Percentiles rank a stretch among this genome's conserved stretches.
Conservation (phyloP, 2,888 invertebrate species). For the Labia minor region DNA sequence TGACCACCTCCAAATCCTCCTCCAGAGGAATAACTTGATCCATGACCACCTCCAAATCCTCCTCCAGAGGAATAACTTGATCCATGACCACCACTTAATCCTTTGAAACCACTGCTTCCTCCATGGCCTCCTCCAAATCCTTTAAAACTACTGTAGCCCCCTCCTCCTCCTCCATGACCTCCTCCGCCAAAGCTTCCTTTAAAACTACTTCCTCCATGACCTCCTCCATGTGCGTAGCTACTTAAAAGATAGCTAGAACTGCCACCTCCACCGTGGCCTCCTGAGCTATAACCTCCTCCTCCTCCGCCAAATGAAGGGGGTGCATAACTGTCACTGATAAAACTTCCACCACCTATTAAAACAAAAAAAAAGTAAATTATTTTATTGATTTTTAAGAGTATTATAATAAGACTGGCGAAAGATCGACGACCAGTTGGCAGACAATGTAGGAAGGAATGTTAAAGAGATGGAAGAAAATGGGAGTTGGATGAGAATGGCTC, state of each 20-base stretch:
- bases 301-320: background rate
- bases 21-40: no score
- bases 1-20: background rate
- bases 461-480: no score
- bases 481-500: no score
- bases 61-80: no score
- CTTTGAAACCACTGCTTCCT: background rate
- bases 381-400: no score
- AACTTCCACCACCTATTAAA: background rate
- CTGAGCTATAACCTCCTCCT: background rate
- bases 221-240: background rate
- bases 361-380: background rate
- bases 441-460: no score
- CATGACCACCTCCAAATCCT: no score
- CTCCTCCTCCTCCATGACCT: background rate
- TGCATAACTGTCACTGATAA: background rate
- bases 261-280: background rate
- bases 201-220: background rate
- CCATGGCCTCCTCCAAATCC: background rate
- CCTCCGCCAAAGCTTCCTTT: background rate
- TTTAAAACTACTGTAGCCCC: background rate
- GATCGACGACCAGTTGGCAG: no score
- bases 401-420: no score
- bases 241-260: background rate
- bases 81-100: background rate